phyloP scores from a whole-genome alignment of 2,888 invertebrate genomes.

The Agapostemon virescens region DNA sequence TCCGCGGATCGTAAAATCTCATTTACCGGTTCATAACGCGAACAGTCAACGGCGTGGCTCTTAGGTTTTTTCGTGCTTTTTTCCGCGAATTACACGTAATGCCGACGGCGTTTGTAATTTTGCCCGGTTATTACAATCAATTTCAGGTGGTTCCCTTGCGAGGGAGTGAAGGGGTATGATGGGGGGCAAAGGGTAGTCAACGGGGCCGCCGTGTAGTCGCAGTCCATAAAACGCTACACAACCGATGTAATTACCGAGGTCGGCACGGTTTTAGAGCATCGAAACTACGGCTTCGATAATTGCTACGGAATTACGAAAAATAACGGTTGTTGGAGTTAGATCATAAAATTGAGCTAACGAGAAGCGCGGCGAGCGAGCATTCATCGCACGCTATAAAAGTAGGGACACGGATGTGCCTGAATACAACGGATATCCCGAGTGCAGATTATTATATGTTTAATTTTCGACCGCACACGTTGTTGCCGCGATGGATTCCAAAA shows the following conservation, averaged over 20 bases:
- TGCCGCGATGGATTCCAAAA: slow-evolving; percentile 16
- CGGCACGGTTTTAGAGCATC: slow-evolving; percentile 51
- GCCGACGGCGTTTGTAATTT: slow-evolving; percentile 45
- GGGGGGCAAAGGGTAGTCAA: not conserved
- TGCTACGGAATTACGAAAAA: slow-evolving; percentile 66
- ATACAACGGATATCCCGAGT: slow-evolving; percentile 64
- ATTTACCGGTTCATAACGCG: slow-evolving; percentile 37
- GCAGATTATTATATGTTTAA: slow-evolving; percentile 71
- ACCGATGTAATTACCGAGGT: slow-evolving; percentile 57
- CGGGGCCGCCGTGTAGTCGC: slow-evolving; percentile 24
- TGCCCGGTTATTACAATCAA: slow-evolving; percentile 56
- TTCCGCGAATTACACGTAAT: slow-evolving; percentile 40
- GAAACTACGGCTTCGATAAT: slow-evolving; percentile 53
- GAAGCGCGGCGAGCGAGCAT: slow-evolving; percentile 64
- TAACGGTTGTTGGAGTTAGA: slow-evolving; percentile 64
- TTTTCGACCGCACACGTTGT: slow-evolving; percentile 71
- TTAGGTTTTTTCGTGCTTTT: not conserved
- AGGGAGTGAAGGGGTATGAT: not conserved
- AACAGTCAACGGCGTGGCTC: slow-evolving; percentile 7
- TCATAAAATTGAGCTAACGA: slow-evolving; percentile 78
- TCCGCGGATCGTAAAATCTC: slow-evolving; percentile 18
- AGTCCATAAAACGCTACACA: slow-evolving; percentile 54
- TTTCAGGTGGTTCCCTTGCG: slow-evolving; percentile 43
- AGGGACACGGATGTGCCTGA: slow-evolving; percentile 66
- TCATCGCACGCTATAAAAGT: slow-evolving; percentile 70